Percentiles rank a stretch among this genome's conserved stretches.
Conservation (phyloP, 2,113 vertebrate genomes). For the Nycticebus coucang region DNA sequence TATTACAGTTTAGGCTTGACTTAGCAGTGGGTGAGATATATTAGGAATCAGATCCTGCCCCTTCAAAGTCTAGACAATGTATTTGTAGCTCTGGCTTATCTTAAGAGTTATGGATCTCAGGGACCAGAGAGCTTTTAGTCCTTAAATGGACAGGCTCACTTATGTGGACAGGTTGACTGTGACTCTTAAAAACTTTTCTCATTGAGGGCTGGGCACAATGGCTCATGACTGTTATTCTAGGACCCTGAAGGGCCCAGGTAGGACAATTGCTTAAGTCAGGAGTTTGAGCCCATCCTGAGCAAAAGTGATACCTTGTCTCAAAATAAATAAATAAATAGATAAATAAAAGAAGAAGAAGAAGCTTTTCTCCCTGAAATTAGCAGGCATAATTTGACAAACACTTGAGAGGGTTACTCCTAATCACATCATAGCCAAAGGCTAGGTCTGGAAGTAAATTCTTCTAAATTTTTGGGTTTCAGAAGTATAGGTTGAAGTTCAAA, state of each 20-base stretch:
- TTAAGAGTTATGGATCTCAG: not conserved
- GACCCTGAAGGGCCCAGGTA: too few species aligned
- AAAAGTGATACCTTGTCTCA: too few species aligned
- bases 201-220: not conserved
- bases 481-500: slow-evolving; percentile 17
- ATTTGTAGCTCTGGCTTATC: slow-evolving; percentile 66
- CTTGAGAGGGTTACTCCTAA: not conserved
- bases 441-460: not conserved
- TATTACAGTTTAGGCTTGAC: not conserved
- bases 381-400: not conserved
- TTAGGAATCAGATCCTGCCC: slow-evolving; percentile 33
- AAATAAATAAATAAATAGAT: too few species aligned
- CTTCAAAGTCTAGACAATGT: slow-evolving; percentile 57
- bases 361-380: too few species aligned
- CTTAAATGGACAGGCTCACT: slow-evolving; percentile 34
- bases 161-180: not conserved
- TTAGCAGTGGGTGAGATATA: slow-evolving; percentile 32
- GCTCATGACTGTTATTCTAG: too few species aligned
- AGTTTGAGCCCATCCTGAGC: too few species aligned
- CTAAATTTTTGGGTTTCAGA: not conserved
- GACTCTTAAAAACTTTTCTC: not conserved
- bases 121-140: not conserved
- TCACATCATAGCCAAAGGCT: not conserved
- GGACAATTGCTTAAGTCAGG: too few species aligned
- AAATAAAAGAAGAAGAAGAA: too few species aligned